phyloP scores from a whole-genome alignment of 2,113 vertebrate species.

The Cochlearius cochlearius region DNA sequence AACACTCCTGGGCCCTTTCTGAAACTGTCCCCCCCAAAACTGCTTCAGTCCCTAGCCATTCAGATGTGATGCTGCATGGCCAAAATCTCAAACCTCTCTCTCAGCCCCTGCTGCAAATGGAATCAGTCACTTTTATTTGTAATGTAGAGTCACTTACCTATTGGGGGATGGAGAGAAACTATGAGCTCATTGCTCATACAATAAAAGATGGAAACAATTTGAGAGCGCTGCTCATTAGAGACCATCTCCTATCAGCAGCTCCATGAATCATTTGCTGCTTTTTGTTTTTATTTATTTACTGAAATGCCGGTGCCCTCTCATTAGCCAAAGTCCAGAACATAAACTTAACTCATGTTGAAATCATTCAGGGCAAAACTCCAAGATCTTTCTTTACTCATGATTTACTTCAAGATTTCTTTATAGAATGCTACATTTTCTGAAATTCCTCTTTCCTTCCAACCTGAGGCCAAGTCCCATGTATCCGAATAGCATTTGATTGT shows the following conservation, averaged over 20 bases:
- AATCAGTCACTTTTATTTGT: background rate
- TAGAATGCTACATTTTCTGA: background rate
- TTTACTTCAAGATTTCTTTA: background rate
- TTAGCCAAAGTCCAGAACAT: background rate
- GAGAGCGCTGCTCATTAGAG: background rate
- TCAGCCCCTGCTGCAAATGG: background rate
- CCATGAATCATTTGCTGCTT: background rate
- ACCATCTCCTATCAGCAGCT: background rate
- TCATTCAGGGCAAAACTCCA: background rate
- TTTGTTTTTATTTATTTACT: conserved; percentile 2
- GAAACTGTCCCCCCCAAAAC: background rate
- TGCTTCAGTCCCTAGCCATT: background rate
- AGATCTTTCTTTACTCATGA: background rate
- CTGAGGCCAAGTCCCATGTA: background rate
- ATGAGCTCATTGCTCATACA: background rate
- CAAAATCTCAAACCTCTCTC: background rate
- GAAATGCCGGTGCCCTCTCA: background rate
- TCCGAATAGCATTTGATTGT: background rate
- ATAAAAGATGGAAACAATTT: background rate
- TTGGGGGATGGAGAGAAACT: background rate
- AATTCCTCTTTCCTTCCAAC: background rate
- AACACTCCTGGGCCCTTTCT: background rate
- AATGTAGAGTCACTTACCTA: background rate
- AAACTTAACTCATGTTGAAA: background rate
- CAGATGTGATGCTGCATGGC: background rate